Percentiles rank a stretch among this genome's conserved stretches.
Conservation (phyloP, 1,140 invertebrate species). For the Asobara japonica region DNA sequence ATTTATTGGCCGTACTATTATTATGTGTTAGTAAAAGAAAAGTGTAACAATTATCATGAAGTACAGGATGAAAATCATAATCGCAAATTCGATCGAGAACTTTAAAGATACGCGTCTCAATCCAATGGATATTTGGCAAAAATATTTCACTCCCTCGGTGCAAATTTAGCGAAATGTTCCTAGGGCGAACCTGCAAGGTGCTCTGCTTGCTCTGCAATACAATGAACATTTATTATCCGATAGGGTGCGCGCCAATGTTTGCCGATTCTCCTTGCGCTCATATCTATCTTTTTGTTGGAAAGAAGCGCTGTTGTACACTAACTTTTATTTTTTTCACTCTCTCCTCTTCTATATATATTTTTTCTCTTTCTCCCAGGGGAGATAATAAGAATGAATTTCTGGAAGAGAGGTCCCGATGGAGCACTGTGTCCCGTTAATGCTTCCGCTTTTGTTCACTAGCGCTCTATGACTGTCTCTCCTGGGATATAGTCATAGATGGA, state of each 20-base stretch:
- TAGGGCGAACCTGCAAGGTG: background rate
- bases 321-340: background rate
- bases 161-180: no score
- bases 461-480: conserved; percentile 1
- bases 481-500: conserved; percentile 18
- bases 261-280: background rate
- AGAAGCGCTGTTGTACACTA: background rate
- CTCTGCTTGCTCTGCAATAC: background rate
- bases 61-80: no score
- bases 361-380: conserved; percentile 16
- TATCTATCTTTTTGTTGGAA: background rate
- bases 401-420: conserved; percentile 21
- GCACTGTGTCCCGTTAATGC: conserved; percentile 16
- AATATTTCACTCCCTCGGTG: no score
- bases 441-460: conserved; percentile 11
- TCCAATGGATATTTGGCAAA: no score
- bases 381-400: conserved; percentile 23
- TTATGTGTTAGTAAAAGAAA: no score
- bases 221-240: conserved; percentile 4
- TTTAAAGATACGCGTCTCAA: no score
- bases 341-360: background rate
- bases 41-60: no score
- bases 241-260: conserved; percentile 1
- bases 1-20: no score
- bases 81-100: no score